Evolutionary conservation across 2,888 invertebrate genomes (phyloP).

Genomic region (Thelaira solivaga): DNA sequence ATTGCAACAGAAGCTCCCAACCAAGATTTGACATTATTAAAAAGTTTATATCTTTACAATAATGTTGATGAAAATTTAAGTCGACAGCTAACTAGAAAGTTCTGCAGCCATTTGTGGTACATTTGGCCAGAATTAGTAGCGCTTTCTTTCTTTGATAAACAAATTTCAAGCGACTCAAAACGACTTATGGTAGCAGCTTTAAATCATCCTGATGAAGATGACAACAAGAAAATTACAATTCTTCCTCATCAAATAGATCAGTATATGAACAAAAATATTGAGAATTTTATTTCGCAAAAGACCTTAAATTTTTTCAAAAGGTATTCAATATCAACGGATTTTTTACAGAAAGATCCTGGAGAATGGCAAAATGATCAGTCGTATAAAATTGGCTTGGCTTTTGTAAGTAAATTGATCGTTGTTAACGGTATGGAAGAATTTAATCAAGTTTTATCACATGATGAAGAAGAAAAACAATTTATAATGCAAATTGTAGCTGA

Average conservation of each 20-base stretch:
- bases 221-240: background rate
- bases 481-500: background rate
- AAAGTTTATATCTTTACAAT: background rate
- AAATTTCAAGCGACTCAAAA: constrained; percentile 11
- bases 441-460: background rate
- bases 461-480: background rate
- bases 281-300: background rate
- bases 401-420: background rate
- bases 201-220: background rate
- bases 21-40: background rate
- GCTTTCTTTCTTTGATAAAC: background rate
- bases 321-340: background rate
- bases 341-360: background rate
- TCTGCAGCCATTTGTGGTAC: background rate
- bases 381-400: background rate
- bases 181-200: background rate
- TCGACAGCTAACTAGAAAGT: background rate
- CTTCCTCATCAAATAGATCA: background rate
- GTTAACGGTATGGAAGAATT: background rate
- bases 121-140: background rate
- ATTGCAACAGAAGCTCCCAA: background rate
- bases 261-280: background rate
- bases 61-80: background rate
- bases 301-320: background rate
- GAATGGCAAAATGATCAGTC: background rate